Evolutionary conservation across 2,797 vertebrate species (phyloP), one percentile per base, ranked within the genome.

Genomic region (Allobates femoralis): DNA sequence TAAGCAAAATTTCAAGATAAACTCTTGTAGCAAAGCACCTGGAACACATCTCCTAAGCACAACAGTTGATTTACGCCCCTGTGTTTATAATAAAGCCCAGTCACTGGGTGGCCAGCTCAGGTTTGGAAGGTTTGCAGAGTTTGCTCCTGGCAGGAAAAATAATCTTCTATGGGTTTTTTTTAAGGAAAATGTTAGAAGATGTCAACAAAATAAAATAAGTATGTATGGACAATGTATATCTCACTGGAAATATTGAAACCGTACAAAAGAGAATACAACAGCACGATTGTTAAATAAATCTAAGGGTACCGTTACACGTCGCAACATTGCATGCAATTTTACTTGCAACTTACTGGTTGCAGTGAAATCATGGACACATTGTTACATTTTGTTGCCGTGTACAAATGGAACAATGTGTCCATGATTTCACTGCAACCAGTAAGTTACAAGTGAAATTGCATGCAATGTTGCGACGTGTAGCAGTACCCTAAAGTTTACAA

Each of bases 51-150:
- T 88, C 86, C 86, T 79, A 76, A 87, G 73, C 74, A 67, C 34
- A 82, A 77, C 46, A 78, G 77, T 62, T 58, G 79, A 88, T 88
- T 86, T 89, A 84, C 53, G 16, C 50, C 50, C 69, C 75, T 34
- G 41, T 83, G 79, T 60, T 89, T 89, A 83, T 85, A 85, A 87
- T 87, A 89, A 88, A 80, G 23, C 58, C 46, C 83, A 89, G 82
- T 64, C 80, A 85, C 69, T 62, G 80, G 46, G 76, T 74, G 85
- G 79, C 66, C 83, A 83, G 69, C 77, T 87, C 87, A 87, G 64
- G 55, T 51, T 19, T 56, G 71, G 86, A 81, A 75, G 67, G 41
- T 51, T 85, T 87, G 78, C 83, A 81, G 82, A 88, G 76, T 78
- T 75, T 77, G 18, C 28, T 76, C 83, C 41, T 87, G 79, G 75